Evolutionary conservation across 2,113 vertebrate species (phyloP), one percentile per base, ranked within the genome.

Genomic region (Syngnathus scovelli): DNA sequence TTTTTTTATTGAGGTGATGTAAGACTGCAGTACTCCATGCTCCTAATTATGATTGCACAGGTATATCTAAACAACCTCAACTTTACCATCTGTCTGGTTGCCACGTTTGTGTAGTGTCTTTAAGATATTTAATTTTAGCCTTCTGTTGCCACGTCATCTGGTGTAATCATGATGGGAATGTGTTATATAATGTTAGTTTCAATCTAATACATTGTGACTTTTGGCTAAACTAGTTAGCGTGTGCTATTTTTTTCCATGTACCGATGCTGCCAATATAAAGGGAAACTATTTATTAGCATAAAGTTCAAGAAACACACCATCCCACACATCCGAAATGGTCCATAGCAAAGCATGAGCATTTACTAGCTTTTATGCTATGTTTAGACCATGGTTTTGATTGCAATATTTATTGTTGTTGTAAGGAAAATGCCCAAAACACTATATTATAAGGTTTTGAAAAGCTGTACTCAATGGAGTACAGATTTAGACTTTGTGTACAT

Each of bases 191-290:
- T 78, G 77, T 78, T 72, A 74, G 61, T 83, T 86, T 75, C 58
- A 78, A 78, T 77, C 68, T 80, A 79, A 79, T 77, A 75, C 73
- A 64, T 81, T 84, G 69, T 80, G 59, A 81, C 68, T 80, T 77
- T 82, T 85, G 79, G 82, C 78, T 71, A 67, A 80, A 68, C 54
- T 83, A 82, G 79, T 73, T 80, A 78, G 75, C 37, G 66, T 78
- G 76, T 69, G 69, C 70, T 54, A 49, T 70, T 51, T 44, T 67
- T 70, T 64, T 79, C 72, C 66, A 71, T 85, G 69, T 78, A 73
- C 77, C 61, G 39, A 85, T 82, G 85, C 78, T 85, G 82, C 83
- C 85, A 88, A 81, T 77, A 69, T 79, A 85, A 89, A 87, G 83
- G 85, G 86, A 86, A 58, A 77, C 39, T 78, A 71, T 71, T 72